These are phyloP conservation scores for Nowickia ferox DNA, from an alignment of 2,888 invertebrate genomes.

Conservation along the genomic window DNA sequence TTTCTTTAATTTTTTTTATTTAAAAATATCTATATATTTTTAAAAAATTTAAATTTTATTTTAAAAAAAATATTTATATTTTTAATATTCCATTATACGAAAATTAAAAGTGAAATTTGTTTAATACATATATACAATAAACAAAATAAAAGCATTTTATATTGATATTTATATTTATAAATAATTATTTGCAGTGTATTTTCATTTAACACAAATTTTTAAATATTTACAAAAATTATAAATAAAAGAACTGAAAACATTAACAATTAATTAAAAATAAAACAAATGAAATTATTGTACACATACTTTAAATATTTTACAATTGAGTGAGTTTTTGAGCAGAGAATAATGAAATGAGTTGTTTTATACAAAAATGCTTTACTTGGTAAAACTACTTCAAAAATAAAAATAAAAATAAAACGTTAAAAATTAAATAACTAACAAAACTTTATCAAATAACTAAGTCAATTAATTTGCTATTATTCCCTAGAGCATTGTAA, in stretches of 20 bases:
- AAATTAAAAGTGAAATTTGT: conserved; percentile 31
- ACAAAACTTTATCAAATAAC: not conserved
- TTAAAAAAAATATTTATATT: conserved; percentile 49
- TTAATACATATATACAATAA: conserved; percentile 54
- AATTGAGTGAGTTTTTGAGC: conserved; percentile 31
- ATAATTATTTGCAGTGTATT: conserved; percentile 65
- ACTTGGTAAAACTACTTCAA: conserved; percentile 26
- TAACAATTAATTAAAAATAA: conserved; percentile 25
- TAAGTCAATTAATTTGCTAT: conserved; percentile 9
- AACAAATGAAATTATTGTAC: conserved; percentile 25
- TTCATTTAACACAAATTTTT: conserved; percentile 27
- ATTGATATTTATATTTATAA: conserved; percentile 43
- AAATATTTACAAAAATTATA: conserved; percentile 66
- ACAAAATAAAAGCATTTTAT: conserved; percentile 58
- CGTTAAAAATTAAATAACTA: not conserved
- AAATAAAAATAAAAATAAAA: conserved; percentile 8
- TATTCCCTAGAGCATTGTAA: not conserved
- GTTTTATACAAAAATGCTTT: conserved; percentile 21
- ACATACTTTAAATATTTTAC: conserved; percentile 47
- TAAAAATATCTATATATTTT: conserved; percentile 34
- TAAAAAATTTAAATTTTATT: conserved; percentile 69
- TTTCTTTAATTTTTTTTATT: not conserved
- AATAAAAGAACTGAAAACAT: conserved; percentile 33
- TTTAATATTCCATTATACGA: conserved; percentile 26
- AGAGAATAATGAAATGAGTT: conserved; percentile 47